A percentile compares a stretch with the other conserved stretches of the same genome.
Conservation (phyloP, 2,888 invertebrate species). For the Troides helena region DNA sequence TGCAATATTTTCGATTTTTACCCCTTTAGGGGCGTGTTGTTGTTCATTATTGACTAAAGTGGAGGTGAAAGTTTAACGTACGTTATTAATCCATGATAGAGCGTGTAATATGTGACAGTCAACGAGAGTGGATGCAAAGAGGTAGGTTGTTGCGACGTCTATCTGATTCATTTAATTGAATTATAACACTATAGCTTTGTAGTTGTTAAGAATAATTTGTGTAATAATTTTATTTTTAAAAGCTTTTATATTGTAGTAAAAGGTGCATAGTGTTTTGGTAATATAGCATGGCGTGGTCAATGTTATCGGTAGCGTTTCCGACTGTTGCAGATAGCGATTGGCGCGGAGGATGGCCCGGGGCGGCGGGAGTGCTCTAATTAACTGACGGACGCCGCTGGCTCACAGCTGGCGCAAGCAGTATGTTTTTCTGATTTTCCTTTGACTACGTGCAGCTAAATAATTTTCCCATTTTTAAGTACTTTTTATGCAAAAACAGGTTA, state of each 20-base stretch:
- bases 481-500: neutral
- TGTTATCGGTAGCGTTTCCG: constrained; percentile 76
- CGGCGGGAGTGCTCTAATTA: constrained; percentile 67
- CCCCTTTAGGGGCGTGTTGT: constrained; percentile 49
- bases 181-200: constrained; percentile 42
- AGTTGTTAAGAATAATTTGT: constrained; percentile 17
- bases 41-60: constrained; percentile 48
- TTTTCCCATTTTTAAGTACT: neutral
- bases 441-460: neutral
- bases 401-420: constrained; percentile 76
- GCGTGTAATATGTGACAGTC: constrained; percentile 44
- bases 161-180: constrained; percentile 69
- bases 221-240: constrained; percentile 15
- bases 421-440: constrained; percentile 37
- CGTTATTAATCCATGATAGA: constrained; percentile 43
- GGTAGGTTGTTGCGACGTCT: constrained; percentile 67
- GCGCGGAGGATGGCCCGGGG: constrained; percentile 72
- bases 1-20: constrained; percentile 71
- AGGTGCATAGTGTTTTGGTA: constrained; percentile 32
- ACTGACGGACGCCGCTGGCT: constrained; percentile 78
- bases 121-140: constrained; percentile 58
- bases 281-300: constrained; percentile 40
- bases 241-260: constrained; percentile 16
- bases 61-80: constrained; percentile 46
- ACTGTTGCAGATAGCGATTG: constrained; percentile 75